phyloP scores from a whole-genome alignment of 2,797 vertebrate genomes.

The Coregonus sp. region DNA sequence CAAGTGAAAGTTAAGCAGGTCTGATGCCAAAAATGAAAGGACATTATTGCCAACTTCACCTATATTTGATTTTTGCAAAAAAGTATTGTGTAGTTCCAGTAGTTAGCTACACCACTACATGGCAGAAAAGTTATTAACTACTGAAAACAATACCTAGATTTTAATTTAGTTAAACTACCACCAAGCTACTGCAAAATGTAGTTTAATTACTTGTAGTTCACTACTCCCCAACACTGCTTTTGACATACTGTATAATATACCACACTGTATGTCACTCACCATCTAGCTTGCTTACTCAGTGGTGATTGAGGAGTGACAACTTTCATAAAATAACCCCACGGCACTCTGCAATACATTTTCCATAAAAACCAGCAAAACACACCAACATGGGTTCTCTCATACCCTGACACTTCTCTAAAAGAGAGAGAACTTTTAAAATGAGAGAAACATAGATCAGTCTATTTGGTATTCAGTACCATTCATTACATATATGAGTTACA shows the following conservation, averaged over 20 bases:
- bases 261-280: not conserved
- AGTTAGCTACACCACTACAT: not conserved
- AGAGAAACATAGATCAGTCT: not conserved
- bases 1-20: no score
- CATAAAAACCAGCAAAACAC: not conserved
- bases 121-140: no score
- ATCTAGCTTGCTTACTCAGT: not conserved
- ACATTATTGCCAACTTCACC: no score
- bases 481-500: not conserved
- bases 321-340: not conserved
- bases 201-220: no score
- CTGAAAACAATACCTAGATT: no score
- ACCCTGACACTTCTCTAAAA: not conserved
- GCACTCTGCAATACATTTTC: not conserved
- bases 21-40: no score
- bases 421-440: not conserved
- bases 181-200: no score
- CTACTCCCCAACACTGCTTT: not conserved
- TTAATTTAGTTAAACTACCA: no score
- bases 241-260: not conserved
- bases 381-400: not conserved
- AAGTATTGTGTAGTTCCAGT: no score
- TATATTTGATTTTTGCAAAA: no score
- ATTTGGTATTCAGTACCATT: not conserved
- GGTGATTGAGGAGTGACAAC: not conserved